A percentile compares a stretch with the other conserved stretches of the same genome.
These are phyloP conservation scores for Thalassaphorura encarpata DNA, from an alignment of 1,140 invertebrate species.

Conservation along the genomic window DNA sequence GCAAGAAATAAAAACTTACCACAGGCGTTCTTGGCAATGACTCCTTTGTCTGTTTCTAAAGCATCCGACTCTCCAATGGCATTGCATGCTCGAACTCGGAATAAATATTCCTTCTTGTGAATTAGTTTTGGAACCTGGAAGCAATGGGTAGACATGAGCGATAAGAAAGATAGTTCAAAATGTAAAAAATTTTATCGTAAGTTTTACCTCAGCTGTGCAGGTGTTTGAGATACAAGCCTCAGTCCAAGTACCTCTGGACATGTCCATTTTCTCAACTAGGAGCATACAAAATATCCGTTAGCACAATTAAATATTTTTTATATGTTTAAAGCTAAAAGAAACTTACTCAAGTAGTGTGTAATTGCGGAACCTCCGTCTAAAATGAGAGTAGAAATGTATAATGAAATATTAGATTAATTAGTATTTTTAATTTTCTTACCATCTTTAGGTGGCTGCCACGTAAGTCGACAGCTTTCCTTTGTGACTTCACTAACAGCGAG, in stretches of 20 bases:
- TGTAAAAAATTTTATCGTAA: not conserved
- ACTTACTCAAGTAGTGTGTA: constrained; percentile 83
- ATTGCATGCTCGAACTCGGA: constrained; percentile 87
- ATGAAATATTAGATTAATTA: constrained; percentile 43
- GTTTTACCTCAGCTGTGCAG: constrained; percentile 68
- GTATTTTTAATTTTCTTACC: not conserved
- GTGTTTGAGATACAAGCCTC: constrained; percentile 79
- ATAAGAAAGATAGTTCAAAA: not conserved
- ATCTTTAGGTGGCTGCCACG: constrained; percentile 21
- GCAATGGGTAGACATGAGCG: not conserved
- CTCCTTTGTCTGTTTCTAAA: constrained; percentile 68
- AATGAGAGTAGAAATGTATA: not conserved
- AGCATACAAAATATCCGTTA: no score
- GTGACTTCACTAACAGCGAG: constrained; percentile 73
- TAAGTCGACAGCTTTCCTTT: constrained; percentile 75
- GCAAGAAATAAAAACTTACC: constrained; percentile 52
- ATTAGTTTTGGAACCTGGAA: constrained; percentile 61
- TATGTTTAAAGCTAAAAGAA: no score
- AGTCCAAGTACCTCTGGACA: constrained; percentile 86
- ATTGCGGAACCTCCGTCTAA: constrained; percentile 82
- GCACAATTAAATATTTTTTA: no score
- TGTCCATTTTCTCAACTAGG: constrained; percentile 98
- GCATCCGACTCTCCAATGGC: constrained; percentile 89
- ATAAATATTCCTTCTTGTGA: constrained; percentile 87
- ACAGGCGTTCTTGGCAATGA: constrained; percentile 88